Evolutionary conservation across 2,797 vertebrate genomes (phyloP).

Genomic region (Typhlichthys subterraneus): DNA sequence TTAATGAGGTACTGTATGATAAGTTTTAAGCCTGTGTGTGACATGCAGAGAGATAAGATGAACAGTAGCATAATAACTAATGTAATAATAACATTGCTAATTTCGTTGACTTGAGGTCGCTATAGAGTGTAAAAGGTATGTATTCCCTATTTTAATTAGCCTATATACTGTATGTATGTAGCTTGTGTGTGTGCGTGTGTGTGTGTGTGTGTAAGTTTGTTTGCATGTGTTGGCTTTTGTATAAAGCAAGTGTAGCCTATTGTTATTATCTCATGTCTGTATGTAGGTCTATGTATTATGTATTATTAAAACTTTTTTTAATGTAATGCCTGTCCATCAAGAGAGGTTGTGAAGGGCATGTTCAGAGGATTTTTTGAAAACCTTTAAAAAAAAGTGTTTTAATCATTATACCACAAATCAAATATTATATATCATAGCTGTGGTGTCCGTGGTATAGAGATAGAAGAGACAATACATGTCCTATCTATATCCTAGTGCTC

Average conservation of each 20-base stretch:
- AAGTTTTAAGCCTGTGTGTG: neutral
- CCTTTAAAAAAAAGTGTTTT: too few species aligned
- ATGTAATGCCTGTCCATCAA: neutral
- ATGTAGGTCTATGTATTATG: neutral
- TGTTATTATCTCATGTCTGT: neutral
- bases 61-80: neutral
- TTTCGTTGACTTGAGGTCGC: too few species aligned
- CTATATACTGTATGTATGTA: neutral
- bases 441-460: too few species aligned
- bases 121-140: too few species aligned
- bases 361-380: too few species aligned
- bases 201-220: slow-evolving; percentile 3
- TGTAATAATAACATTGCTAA: too few species aligned
- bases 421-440: neutral
- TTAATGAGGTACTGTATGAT: neutral
- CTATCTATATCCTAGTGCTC: neutral
- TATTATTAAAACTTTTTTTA: neutral
- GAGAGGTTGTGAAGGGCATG: neutral
- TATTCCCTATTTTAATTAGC: too few species aligned
- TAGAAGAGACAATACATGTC: too few species aligned
- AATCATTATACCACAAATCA: too few species aligned
- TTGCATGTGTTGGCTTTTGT: neutral
- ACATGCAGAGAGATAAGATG: neutral
- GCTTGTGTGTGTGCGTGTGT: neutral
- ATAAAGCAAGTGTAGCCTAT: too few species aligned